Evolutionary conservation across 2,113 vertebrate genomes (phyloP).

Genomic region (Hemibagrus wyckioides): DNA sequence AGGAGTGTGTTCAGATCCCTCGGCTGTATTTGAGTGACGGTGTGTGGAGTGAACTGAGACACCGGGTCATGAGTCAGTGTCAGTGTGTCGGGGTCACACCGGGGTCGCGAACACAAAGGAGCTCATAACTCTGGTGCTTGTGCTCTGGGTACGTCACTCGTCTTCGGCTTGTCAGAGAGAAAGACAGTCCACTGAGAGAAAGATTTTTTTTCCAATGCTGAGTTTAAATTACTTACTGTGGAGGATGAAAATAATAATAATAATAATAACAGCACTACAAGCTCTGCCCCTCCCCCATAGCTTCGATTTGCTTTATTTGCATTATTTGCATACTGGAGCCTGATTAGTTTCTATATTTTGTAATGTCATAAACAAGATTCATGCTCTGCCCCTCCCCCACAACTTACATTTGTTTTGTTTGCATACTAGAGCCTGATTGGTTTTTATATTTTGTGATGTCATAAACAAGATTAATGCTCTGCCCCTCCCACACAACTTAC

Average conservation of each 20-base stretch:
- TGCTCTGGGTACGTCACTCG: background rate
- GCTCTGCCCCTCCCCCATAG: background rate
- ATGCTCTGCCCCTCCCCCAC: too few relatives aligned
- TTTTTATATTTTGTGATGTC: background rate
- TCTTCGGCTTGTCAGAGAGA: background rate
- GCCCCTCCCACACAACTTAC: too few relatives aligned
- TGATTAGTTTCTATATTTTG: background rate
- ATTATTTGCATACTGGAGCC: background rate
- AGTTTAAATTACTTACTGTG: background rate
- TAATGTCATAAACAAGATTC: background rate
- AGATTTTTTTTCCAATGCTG: background rate
- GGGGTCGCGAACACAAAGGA: conserved; percentile 20
- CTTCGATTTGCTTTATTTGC: background rate
- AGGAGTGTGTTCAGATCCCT: background rate
- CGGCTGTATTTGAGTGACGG: background rate
- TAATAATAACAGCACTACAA: background rate
- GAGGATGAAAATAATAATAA: background rate
- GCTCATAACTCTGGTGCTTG: background rate
- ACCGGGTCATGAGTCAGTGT: too few relatives aligned
- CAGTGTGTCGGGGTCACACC: conserved; percentile 21
- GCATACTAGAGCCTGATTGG: background rate
- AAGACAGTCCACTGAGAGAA: background rate
- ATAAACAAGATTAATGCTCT: background rate
- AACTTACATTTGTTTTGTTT: too few relatives aligned
- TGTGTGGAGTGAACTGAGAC: conserved; percentile 13